Evolutionary conservation across 2,113 vertebrate species (phyloP).

Genomic region (Amblyornis subalaris): DNA sequence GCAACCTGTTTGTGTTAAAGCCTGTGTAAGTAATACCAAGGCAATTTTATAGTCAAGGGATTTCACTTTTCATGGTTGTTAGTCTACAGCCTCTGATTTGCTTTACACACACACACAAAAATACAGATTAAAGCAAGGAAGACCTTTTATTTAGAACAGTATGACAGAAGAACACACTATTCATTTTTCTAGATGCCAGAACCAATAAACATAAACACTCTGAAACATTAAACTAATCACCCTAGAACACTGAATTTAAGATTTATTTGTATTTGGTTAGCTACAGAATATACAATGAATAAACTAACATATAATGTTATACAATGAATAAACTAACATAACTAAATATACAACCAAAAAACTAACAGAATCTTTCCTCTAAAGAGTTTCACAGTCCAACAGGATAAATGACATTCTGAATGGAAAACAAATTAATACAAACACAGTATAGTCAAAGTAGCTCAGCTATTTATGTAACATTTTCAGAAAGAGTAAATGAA

Average conservation of each 20-base stretch:
- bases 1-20: not conserved
- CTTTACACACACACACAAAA: not conserved
- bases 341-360: not conserved
- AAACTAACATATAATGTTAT: no score
- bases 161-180: not conserved
- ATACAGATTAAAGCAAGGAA: not conserved
- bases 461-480: slow-evolving; percentile 29
- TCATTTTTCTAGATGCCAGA: not conserved
- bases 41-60: not conserved
- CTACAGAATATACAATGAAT: not conserved
- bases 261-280: not conserved
- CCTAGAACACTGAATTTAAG: not conserved
- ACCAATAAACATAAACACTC: not conserved
- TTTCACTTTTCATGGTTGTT: not conserved
- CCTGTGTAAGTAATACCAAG: not conserved
- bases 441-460: not conserved
- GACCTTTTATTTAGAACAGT: not conserved
- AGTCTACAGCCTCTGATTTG: not conserved
- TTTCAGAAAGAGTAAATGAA: not conserved
- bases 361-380: not conserved
- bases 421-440: not conserved
- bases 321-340: not conserved
- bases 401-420: not conserved
- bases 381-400: not conserved
- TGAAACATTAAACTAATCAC: not conserved